A percentile compares a stretch with the other conserved stretches of the same genome.
Evolutionary conservation across 2,797 vertebrate species (phyloP).

Genomic region (Pogoniulus pusillus): DNA sequence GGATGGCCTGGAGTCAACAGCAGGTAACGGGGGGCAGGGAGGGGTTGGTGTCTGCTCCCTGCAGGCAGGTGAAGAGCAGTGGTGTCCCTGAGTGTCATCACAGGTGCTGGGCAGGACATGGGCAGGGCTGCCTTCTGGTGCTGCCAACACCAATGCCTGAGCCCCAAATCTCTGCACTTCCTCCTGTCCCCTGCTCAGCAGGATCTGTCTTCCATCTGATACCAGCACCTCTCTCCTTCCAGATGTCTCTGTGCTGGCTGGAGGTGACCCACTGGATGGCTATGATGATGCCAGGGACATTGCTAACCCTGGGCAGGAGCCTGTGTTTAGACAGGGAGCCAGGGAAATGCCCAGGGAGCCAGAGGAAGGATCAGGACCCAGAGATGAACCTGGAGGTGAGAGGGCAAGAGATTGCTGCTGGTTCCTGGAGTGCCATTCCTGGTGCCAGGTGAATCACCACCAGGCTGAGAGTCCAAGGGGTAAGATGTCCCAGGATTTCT

Average conservation of each 20-base stretch:
- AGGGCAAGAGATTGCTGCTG: too few species aligned
- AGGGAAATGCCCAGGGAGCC: not conserved
- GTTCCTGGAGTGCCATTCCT: not conserved
- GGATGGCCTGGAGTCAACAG: not conserved
- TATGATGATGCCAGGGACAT: not conserved
- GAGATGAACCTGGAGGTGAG: not conserved
- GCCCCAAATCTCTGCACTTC: too few species aligned
- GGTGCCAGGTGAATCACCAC: not conserved
- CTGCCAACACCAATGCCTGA: not conserved
- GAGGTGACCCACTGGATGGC: not conserved
- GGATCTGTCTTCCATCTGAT: not conserved
- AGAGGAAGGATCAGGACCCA: not conserved
- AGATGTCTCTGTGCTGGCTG: not conserved
- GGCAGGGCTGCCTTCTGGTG: not conserved
- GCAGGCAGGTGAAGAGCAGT: not conserved
- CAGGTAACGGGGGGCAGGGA: not conserved
- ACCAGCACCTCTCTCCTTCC: not conserved
- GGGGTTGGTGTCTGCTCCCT: not conserved
- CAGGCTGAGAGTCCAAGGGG: not conserved
- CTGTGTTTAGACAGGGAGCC: not conserved
- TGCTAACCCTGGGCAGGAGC: not conserved
- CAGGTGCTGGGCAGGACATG: not conserved
- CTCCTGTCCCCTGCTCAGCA: not conserved
- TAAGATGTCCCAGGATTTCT: not conserved
- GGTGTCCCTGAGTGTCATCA: not conserved